Conservation (phyloP, 2,797 vertebrate species). For the Diplodus puntazzo region DNA sequence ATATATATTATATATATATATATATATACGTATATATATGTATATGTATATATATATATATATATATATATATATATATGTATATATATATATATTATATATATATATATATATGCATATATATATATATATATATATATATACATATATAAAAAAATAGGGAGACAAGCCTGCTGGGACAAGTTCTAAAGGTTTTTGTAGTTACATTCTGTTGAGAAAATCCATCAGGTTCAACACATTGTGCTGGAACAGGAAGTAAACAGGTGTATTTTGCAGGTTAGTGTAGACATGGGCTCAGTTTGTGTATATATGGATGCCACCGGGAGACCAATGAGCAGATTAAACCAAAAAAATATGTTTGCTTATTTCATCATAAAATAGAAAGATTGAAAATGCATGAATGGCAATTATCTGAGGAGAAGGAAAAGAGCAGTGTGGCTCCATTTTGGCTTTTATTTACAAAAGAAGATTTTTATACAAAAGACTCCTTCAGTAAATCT, state of each 20-base stretch:
- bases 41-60: too few relatives aligned
- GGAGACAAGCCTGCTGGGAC: neutral
- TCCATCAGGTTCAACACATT: neutral
- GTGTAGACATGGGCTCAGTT: too few relatives aligned
- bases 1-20: too few relatives aligned
- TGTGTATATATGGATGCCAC: neutral
- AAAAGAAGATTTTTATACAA: neutral
- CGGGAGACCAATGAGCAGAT: neutral
- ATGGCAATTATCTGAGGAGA: neutral
- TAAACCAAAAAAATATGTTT: neutral
- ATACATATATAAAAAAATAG: too few relatives aligned
- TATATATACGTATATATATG: too few relatives aligned
- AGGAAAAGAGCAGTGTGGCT: conserved; percentile 3
- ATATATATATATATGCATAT: too few relatives aligned
- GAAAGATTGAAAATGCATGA: conserved; percentile 2
- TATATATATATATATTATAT: too few relatives aligned
- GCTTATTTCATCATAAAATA: neutral
- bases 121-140: too few relatives aligned
- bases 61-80: too few relatives aligned
- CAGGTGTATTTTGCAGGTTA: neutral
- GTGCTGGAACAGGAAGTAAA: too few relatives aligned
- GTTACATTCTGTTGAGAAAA: neutral
- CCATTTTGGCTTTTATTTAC: conserved; percentile 13
- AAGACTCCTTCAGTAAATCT: neutral
- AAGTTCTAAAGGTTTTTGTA: neutral